Base-by-base conservation (phyloP, 30 jellyfish, hydroid and myxozoan genomes). In the Pelagia noctiluca region DNA sequence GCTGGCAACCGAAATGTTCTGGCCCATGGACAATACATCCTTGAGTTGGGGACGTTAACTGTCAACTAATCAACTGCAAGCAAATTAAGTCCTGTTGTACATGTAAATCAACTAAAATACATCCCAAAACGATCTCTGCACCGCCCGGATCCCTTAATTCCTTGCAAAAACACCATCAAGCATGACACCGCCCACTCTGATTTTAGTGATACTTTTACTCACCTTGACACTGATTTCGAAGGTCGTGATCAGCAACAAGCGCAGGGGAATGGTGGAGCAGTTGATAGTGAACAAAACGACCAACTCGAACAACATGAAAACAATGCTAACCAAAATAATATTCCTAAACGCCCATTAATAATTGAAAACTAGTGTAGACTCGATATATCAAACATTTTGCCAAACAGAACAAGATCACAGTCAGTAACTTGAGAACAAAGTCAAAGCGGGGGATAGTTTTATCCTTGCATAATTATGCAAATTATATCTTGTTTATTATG, bases 1-100 rank as follows among this genome's bases (percentile, higher is more conserved):
- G 88, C 28, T 76, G 80, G 67, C 88, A 76, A 37, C 85, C 85
- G 32, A 73, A 73, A 22, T 73, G 63, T 50, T 73, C 72, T 42
- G 72, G 85, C 21, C 85, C 85, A 22, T 73, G 85, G 73, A 73
- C 35, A 22, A 22, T 73, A 3, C 32, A 24, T 37, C 36, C 46
- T 26, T 47, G 46, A 49, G 31, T 73, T 3, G 85, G 85, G 23
- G 73, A 73, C 24, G 38, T 53, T 21, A 73, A 73, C 72, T 71
- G 54, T 32, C 0, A 22, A 35, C 16, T 63, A 11, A 0, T 35
- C 16, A 63, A 63, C n/a, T 63, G 28, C 33, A 57, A 18, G 10
- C 7, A 57, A 25, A 57, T 57, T 57, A 21, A 25, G 71, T 25
- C 71, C 57, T 5, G 57, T 42, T 42, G 57, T 42, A 16, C 57